These are phyloP conservation scores for Pseudomyrmex sp. DNA, from an alignment of 1,140 invertebrate genomes.

Conservation along the genomic window DNA sequence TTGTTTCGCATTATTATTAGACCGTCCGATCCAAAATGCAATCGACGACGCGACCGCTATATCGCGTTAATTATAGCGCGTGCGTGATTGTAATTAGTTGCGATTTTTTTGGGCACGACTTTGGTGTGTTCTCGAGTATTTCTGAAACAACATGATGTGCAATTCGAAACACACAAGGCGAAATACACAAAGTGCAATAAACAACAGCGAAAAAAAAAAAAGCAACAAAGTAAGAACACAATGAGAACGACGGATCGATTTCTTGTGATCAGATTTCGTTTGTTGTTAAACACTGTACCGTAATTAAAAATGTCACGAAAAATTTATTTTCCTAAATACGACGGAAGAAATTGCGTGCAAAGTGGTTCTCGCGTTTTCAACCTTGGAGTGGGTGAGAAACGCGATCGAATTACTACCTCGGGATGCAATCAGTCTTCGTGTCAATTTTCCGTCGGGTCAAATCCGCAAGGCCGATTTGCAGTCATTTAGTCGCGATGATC, in stretches of 20 bases:
- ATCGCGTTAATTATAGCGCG: constrained; percentile 4
- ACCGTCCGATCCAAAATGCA: not conserved
- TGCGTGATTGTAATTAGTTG: constrained; percentile 19
- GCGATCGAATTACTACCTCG: constrained; percentile 11
- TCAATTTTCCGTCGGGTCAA: constrained; percentile 18
- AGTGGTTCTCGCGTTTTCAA: not conserved
- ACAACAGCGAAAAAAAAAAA: not conserved
- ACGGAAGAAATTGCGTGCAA: not conserved
- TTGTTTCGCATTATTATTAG: not conserved
- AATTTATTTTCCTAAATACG: constrained; percentile 2
- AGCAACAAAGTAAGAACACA: too few relatives aligned
- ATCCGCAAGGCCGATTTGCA: not conserved
- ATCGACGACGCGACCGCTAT: not conserved
- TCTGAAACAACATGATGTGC: not conserved
- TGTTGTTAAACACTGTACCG: too few relatives aligned
- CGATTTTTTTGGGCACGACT: not conserved
- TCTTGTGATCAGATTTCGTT: constrained; percentile 11
- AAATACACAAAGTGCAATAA: not conserved
- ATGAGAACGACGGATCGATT: not conserved
- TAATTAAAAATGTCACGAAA: not conserved
- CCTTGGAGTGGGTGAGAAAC: not conserved
- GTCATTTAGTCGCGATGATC: constrained; percentile 15
- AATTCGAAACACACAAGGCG: not conserved
- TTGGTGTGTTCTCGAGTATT: too few relatives aligned
- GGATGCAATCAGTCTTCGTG: not conserved